Evolutionary conservation across 2,888 invertebrate genomes (phyloP).

Genomic region (Deroplatys truncata): DNA sequence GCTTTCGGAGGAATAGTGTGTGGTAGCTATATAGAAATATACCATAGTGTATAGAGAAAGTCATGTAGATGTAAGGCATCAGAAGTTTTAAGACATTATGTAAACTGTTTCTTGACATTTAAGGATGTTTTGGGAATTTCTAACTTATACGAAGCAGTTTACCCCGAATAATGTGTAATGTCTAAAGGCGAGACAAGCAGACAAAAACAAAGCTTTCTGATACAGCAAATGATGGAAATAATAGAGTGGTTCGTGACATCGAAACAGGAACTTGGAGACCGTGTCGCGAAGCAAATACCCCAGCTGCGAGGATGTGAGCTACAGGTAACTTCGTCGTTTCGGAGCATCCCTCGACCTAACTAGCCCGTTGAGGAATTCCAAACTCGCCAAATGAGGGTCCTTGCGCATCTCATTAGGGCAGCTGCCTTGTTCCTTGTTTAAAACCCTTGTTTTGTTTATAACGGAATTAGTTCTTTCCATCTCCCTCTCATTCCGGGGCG

Average conservation of each 20-base stretch:
- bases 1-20: no score
- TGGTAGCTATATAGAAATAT: no score
- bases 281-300: neutral
- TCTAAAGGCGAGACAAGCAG: no score
- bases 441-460: neutral
- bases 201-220: no score
- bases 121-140: no score
- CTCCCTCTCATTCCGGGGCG: neutral
- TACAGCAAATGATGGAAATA: neutral
- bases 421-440: neutral
- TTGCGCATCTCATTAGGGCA: neutral
- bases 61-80: no score
- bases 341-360: neutral
- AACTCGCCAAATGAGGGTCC: neutral
- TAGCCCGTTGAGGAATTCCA: neutral
- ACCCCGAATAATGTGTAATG: no score
- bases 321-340: neutral
- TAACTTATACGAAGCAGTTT: no score
- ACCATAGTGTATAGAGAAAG: no score
- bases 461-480: neutral
- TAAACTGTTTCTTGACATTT: no score
- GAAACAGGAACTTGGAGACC: neutral
- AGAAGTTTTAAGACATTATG: no score
- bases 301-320: neutral
- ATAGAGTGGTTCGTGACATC: neutral